These are phyloP conservation scores for Augiades crinisus DNA, from an alignment of 2,888 invertebrate genomes.

Conservation along the genomic window DNA sequence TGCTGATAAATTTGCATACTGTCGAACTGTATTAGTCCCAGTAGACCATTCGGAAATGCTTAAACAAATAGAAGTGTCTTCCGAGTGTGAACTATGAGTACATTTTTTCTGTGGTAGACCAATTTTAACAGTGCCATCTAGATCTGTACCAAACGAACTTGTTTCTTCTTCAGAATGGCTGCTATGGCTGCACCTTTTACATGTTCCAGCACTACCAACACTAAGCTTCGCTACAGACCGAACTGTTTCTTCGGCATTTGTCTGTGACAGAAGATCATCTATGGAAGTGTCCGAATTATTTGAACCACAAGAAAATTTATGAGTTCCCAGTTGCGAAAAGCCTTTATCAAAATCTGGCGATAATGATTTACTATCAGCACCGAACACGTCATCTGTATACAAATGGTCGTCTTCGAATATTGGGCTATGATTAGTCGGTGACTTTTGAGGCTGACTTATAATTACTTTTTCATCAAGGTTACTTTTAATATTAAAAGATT, in stretches of 20 bases:
- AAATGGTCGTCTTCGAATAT: conserved; percentile 82
- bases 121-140: conserved; percentile 91
- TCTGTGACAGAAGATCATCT: conserved; percentile 82
- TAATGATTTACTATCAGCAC: conserved; percentile 81
- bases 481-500: conserved; percentile 58
- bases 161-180: conserved; percentile 89
- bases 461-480: conserved; percentile 79
- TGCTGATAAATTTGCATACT: conserved; percentile 88
- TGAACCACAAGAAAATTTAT: conserved; percentile 78
- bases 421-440: conserved; percentile 82
- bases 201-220: conserved; percentile 75
- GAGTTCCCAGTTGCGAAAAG: conserved; percentile 60
- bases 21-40: conserved; percentile 91
- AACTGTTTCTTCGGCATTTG: conserved; percentile 81
- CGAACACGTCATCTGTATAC: conserved; percentile 83
- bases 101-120: conserved; percentile 90
- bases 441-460: conserved; percentile 82
- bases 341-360: conserved; percentile 81
- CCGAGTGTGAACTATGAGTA: conserved; percentile 91
- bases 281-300: conserved; percentile 85
- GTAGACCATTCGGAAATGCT: conserved; percentile 95
- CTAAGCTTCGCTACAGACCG: conserved; percentile 74
- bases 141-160: conserved; percentile 88
- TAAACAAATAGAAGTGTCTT: conserved; percentile 92
- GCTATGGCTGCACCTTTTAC: conserved; percentile 84